A percentile compares a stretch with the other conserved stretches of the same genome.
These are phyloP conservation scores for Lordiphosa andalusiaca DNA, from an alignment of 2,888 invertebrate genomes.

Conservation along the genomic window DNA sequence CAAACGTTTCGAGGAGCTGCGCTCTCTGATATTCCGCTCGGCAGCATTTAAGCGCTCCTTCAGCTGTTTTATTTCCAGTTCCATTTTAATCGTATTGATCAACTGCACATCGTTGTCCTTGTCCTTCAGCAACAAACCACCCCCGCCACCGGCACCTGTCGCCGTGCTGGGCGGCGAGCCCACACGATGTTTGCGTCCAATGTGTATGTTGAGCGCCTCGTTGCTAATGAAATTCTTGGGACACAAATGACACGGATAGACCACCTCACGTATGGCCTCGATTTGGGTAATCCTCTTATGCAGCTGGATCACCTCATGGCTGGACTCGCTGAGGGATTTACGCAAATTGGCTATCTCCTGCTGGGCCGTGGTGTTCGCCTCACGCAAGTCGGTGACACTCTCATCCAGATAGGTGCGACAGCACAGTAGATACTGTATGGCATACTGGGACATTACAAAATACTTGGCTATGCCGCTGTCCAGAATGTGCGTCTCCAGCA, in stretches of 20 bases:
- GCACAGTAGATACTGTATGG: conserved; percentile 78
- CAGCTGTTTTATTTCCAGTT: conserved; percentile 84
- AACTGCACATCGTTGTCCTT: conserved; percentile 79
- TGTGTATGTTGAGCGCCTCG: conserved; percentile 78
- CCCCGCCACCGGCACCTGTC: conserved; percentile 12
- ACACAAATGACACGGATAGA: conserved; percentile 79
- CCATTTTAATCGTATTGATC: conserved; percentile 84
- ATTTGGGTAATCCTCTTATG: conserved; percentile 78
- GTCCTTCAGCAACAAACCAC: conserved; percentile 2
- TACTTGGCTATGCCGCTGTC: conserved; percentile 80
- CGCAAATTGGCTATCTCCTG: conserved; percentile 69
- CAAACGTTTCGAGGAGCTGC: conserved; percentile 35
- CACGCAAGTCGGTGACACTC: conserved; percentile 68
- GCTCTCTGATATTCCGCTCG: conserved; percentile 81
- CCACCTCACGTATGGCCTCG: conserved; percentile 77
- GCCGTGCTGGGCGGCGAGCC: conserved; percentile 34
- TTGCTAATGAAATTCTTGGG: conserved; percentile 79
- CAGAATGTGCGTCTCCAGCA: conserved; percentile 76
- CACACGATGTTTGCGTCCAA: conserved; percentile 72
- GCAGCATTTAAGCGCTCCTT: conserved; percentile 84
- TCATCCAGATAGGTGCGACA: conserved; percentile 79
- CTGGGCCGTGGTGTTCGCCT: conserved; percentile 63
- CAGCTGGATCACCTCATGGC: conserved; percentile 75
- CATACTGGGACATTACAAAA: conserved; percentile 77
- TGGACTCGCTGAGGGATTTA: conserved; percentile 66